phyloP scores from a whole-genome alignment of 1,140 invertebrate species.

The Tetramorium alpestre region DNA sequence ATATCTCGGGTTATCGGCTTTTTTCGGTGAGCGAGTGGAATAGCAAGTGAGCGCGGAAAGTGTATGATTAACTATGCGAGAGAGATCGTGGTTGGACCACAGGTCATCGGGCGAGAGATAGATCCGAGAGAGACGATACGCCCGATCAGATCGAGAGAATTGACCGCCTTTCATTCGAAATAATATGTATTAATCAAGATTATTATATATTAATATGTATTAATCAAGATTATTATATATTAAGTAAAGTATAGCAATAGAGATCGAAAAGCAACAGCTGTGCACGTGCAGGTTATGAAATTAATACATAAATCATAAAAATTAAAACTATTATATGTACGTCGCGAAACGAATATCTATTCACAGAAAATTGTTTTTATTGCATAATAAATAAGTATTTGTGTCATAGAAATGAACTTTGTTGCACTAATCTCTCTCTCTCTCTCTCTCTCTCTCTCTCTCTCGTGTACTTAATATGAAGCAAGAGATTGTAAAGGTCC shows the following conservation, averaged over 20 bases:
- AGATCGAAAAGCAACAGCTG: not conserved
- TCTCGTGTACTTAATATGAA: too few species aligned
- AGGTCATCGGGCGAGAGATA: constrained; percentile 48
- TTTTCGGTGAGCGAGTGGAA: constrained; percentile 23
- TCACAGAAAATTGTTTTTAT: not conserved
- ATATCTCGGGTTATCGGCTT: constrained; percentile 54
- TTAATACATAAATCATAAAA: not conserved
- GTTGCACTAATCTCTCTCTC: not conserved
- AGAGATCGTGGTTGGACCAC: constrained; percentile 21
- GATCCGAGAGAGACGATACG: constrained; percentile 14
- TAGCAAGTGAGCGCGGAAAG: constrained; percentile 20
- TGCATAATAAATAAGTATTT: not conserved
- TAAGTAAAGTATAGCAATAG: not conserved
- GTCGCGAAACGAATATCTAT: not conserved
- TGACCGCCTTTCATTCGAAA: not conserved
- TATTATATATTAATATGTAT: not conserved
- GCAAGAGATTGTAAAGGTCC: too few species aligned
- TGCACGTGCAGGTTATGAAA: not conserved
- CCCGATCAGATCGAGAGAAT: not conserved
- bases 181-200: not conserved
- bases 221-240: not conserved
- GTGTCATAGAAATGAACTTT: not conserved
- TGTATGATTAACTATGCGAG: constrained; percentile 42
- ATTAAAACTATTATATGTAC: not conserved
- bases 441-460: not conserved